Evolutionary conservation across 2,797 vertebrate genomes (phyloP), one percentile per base, ranked within the genome.

Genomic region (Sebastes nivosus): DNA sequence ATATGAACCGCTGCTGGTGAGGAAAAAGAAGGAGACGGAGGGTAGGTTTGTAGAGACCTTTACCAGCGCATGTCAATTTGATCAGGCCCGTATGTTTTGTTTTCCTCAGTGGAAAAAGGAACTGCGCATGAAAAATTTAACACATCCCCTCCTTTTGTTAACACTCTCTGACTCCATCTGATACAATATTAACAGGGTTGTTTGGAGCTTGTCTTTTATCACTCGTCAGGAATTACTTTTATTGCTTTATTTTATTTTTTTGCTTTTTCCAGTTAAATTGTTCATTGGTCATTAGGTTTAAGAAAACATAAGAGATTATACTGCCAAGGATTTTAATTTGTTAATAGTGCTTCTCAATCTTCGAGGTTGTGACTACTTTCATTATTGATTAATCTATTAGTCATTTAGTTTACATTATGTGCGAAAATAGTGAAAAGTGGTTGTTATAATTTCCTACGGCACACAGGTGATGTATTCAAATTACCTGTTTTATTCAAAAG

Each of bases 41-140:
- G 63, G 42, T 61, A 72, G 57, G 57, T 76, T 88, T 68, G 57
- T 75, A 65, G 73, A 91, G 74, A 87, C 86, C 77, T 87, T 83
- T 87, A 77, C 34, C 52, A 68, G 67, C 11, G 42, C 81, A 82
- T 82, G 88, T 87, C 79, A 77, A 82, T 91, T 85, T 91, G 84
- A 92, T 90, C 89, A 79, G 63, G 50, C 46, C 57, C 2, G 29
- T 83, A 59, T 77, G 79, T 84, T 92, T 86, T 87, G 73, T 88
- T 93, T 92, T 83, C 54, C 79, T 84, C 69, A 0, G 67, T 73
- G 75, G 75, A 84, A 88, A 90, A 87, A 79, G 77, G 29, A 86
- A 71, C 83, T 42, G 50, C 13, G 1, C 84, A 89, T 94, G 66
- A 93, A 93, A 93, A 77, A 94, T 93, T 91, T 0, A 94, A 80